These are phyloP conservation scores for Pseudomyrmex gracilis DNA, from an alignment of 1,140 invertebrate species.

Conservation along the genomic window DNA sequence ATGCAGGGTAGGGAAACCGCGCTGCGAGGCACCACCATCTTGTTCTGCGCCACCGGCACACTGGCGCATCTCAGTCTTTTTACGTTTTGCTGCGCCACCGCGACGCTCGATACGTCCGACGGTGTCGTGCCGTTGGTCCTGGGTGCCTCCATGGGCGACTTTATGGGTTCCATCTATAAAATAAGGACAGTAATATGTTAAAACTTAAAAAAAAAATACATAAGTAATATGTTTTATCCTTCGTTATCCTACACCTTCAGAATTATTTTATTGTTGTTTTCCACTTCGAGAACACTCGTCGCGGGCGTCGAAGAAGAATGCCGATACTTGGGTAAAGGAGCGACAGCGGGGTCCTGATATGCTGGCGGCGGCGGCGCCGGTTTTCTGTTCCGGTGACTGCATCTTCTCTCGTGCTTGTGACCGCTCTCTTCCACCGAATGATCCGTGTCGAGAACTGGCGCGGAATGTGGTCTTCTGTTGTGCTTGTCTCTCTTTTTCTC, in stretches of 20 bases:
- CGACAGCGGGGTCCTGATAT: constrained; percentile 82
- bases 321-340: constrained; percentile 73
- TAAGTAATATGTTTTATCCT: not conserved
- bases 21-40: constrained; percentile 82
- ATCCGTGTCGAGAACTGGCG: constrained; percentile 80
- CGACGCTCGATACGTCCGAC: constrained; percentile 57
- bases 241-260: constrained; percentile 75
- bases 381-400: constrained; percentile 74
- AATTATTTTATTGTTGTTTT: constrained; percentile 83
- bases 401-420: constrained; percentile 64
- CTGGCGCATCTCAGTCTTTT: constrained; percentile 84
- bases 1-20: constrained; percentile 84
- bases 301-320: constrained; percentile 60
- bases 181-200: not conserved
- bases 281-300: constrained; percentile 79
- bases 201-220: not conserved
- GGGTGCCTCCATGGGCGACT: constrained; percentile 73
- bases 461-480: constrained; percentile 81
- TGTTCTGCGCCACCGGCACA: constrained; percentile 82
- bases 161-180: constrained; percentile 74
- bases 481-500: constrained; percentile 74
- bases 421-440: constrained; percentile 68
- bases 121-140: constrained; percentile 71
- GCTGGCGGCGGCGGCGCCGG: constrained; percentile 78
- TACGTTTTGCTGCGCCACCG: constrained; percentile 67